Evolutionary conservation across 2,888 invertebrate genomes (phyloP).

Genomic region (Plutella xylostella): DNA sequence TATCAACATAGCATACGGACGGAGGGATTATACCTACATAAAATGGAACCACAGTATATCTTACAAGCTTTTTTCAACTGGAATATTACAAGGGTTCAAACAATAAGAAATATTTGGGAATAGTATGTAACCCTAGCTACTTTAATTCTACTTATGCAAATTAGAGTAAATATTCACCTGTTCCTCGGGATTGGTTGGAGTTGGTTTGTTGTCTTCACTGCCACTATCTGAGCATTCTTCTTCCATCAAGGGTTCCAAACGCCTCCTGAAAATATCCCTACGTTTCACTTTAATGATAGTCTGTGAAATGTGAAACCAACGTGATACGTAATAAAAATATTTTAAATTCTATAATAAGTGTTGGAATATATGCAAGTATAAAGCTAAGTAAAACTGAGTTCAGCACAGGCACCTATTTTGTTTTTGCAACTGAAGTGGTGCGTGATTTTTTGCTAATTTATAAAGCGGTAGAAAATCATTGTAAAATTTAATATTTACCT

Average conservation of each 20-base stretch:
- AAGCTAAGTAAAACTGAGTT: not conserved
- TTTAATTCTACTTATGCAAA: too few relatives aligned
- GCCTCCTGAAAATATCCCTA: slow-evolving; percentile 73
- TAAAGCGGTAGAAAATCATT: not conserved
- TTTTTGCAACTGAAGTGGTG: not conserved
- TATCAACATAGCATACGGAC: too few relatives aligned
- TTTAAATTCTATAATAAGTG: too few relatives aligned
- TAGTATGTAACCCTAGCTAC: too few relatives aligned
- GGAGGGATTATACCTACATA: too few relatives aligned
- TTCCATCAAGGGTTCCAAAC: slow-evolving; percentile 85
- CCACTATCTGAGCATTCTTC: slow-evolving; percentile 81
- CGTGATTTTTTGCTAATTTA: not conserved
- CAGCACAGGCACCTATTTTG: not conserved
- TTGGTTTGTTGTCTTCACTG: slow-evolving; percentile 57
- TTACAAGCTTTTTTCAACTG: too few relatives aligned
- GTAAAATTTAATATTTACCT: slow-evolving; percentile 45
- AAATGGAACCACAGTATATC: too few relatives aligned
- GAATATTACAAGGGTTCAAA: too few relatives aligned
- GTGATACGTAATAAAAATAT: too few relatives aligned
- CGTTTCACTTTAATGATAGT: slow-evolving; percentile 28
- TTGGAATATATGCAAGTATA: too few relatives aligned
- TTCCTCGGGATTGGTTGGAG: slow-evolving; percentile 61
- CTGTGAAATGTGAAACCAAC: slow-evolving; percentile 16
- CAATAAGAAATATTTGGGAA: too few relatives aligned
- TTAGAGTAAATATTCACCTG: slow-evolving; percentile 69